Conservation (phyloP, 2,888 invertebrate genomes). For the Bombylius major region DNA sequence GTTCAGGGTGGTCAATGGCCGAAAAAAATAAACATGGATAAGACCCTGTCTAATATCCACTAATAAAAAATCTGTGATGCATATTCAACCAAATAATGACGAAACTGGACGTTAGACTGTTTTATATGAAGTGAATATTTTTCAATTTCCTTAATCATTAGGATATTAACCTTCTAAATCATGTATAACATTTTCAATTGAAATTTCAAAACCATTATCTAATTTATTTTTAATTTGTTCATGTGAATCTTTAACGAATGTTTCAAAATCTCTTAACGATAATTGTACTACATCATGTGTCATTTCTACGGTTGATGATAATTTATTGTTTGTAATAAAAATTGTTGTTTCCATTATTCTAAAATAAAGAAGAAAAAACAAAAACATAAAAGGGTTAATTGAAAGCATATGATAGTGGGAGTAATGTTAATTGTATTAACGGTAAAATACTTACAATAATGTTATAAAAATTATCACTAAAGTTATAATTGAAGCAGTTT, state of each 20-base stretch:
- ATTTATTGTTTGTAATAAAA: slow-evolving; percentile 50
- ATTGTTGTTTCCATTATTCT: slow-evolving; percentile 47
- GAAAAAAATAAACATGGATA: too few relatives aligned
- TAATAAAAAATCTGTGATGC: too few relatives aligned
- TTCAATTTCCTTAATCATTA: neutral
- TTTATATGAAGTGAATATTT: too few relatives aligned
- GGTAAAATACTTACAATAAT: slow-evolving; percentile 24
- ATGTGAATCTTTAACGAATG: slow-evolving; percentile 50
- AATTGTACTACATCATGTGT: slow-evolving; percentile 43
- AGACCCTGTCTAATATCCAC: too few relatives aligned
- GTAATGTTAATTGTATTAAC: too few relatives aligned
- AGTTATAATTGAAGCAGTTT: slow-evolving; percentile 27
- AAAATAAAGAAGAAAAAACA: slow-evolving; percentile 15
- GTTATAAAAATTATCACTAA: slow-evolving; percentile 31
- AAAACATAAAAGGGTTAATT: neutral
- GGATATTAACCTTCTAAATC: slow-evolving; percentile 49
- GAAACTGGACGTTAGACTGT: too few relatives aligned
- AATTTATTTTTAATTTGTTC: slow-evolving; percentile 47
- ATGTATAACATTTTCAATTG: slow-evolving; percentile 45
- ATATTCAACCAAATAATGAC: neutral
- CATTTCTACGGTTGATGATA: slow-evolving; percentile 43
- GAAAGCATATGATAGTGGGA: neutral
- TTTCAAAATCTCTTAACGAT: slow-evolving; percentile 46
- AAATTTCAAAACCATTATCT: slow-evolving; percentile 45
- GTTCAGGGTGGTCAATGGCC: too few relatives aligned